These are phyloP conservation scores for Schizothorax lantsangensis DNA, from an alignment of 2,797 vertebrate species.

Conservation along the genomic window DNA sequence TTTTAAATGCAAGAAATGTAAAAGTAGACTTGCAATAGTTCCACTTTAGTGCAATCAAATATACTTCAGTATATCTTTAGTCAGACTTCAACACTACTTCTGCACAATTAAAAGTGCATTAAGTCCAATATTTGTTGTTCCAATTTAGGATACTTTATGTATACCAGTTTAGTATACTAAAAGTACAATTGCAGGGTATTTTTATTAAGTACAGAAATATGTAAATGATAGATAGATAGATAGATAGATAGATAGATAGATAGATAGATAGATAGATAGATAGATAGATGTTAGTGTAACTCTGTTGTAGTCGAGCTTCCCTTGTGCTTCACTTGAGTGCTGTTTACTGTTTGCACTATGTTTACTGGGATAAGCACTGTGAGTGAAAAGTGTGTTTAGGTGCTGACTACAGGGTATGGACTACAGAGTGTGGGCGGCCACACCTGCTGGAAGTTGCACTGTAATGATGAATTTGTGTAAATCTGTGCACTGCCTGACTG, in stretches of 20 bases:
- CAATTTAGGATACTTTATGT: too few relatives aligned
- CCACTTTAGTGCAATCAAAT: background rate
- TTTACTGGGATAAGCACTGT: too few relatives aligned
- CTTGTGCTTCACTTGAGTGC: background rate
- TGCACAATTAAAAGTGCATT: background rate
- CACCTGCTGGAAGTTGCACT: constrained; percentile 21
- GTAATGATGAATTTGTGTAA: constrained; percentile 20
- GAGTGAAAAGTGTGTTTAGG: constrained; percentile 11
- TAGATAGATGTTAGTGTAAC: background rate
- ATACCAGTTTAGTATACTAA: background rate
- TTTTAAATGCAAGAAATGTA: background rate
- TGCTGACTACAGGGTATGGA: constrained; percentile 9
- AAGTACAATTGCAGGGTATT: background rate
- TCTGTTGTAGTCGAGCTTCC: background rate
- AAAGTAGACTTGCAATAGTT: background rate
- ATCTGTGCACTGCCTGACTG: background rate
- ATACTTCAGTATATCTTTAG: background rate
- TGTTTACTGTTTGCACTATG: background rate
- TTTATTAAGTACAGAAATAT: background rate
- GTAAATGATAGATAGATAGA: background rate
- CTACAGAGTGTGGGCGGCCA: background rate
- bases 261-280: background rate
- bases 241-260: background rate
- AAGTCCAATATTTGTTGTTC: too few relatives aligned
- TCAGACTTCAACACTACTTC: background rate